Percentiles rank a stretch among this genome's conserved stretches.
These are phyloP conservation scores for Platysternon megacephalum DNA, from an alignment of 2,113 vertebrate species.

Conservation along the genomic window DNA sequence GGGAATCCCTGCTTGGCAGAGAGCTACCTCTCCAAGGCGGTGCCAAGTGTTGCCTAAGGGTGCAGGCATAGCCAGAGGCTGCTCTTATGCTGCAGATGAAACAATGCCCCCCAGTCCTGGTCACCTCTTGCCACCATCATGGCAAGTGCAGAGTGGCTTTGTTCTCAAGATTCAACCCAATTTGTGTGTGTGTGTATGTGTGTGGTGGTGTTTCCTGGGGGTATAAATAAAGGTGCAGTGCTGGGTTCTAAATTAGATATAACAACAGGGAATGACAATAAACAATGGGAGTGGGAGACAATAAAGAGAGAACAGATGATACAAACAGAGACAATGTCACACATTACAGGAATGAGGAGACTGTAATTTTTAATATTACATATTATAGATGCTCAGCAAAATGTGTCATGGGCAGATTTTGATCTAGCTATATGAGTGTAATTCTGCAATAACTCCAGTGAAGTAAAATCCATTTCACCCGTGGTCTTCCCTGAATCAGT, in stretches of 20 bases:
- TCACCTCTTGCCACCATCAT: background rate
- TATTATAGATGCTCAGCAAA: background rate
- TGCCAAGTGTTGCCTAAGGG: background rate
- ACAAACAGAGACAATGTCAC: background rate
- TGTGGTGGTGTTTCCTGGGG: background rate
- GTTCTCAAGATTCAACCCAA: background rate
- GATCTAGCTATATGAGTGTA: background rate
- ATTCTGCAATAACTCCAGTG: background rate
- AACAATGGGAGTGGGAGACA: background rate
- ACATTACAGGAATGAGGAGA: background rate
- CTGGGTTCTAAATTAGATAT: background rate
- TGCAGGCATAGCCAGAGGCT: fast-evolving
- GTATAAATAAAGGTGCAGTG: background rate
- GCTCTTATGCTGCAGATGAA: background rate
- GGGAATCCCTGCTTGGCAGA: background rate
- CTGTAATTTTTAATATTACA: fast-evolving
- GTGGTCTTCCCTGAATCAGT: background rate
- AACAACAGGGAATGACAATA: background rate
- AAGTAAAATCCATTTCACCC: background rate
- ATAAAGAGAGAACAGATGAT: background rate
- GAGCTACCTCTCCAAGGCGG: background rate
- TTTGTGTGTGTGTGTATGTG: too few species aligned
- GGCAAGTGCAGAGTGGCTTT: background rate
- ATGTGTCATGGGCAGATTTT: background rate
- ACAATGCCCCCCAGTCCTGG: fast-evolving